Conservation (phyloP, 2,888 invertebrate genomes). For the Drosophila kokeensis region DNA sequence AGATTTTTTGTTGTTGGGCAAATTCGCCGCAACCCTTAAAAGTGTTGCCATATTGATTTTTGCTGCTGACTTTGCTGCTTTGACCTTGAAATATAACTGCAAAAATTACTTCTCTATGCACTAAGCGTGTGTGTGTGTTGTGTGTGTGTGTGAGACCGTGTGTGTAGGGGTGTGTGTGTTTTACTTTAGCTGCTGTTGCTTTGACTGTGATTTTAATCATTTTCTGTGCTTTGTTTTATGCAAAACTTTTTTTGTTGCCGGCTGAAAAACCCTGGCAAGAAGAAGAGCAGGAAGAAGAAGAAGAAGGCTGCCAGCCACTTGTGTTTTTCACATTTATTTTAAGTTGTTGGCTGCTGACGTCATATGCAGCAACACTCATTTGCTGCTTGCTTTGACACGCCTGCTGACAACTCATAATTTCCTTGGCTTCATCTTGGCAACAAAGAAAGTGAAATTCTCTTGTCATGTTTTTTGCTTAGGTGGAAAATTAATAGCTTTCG, state of each 20-base stretch:
- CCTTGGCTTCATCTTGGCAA: conserved; percentile 19
- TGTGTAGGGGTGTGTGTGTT: conserved; percentile 35
- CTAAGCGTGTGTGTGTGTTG: conserved; percentile 43
- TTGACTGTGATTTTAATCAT: conserved; percentile 54
- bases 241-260: conserved; percentile 45
- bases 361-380: conserved; percentile 55
- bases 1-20: conserved; percentile 20
- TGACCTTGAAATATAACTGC: conserved; percentile 77
- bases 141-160: conserved; percentile 21
- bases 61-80: conserved; percentile 66
- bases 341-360: conserved; percentile 60
- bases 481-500: conserved; percentile 62
- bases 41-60: conserved; percentile 78
- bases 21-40: conserved; percentile 80
- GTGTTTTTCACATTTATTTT: conserved; percentile 39
- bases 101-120: conserved; percentile 61
- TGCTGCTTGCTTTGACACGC: conserved; percentile 41
- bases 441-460: conserved; percentile 34
- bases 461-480: conserved; percentile 61
- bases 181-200: conserved; percentile 51
- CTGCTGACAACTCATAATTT: conserved; percentile 59
- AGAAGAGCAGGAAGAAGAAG: not conserved
- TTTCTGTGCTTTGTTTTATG: conserved; percentile 49
- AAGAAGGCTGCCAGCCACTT: conserved; percentile 1
- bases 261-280: conserved; percentile 37